Evolutionary conservation across 2,888 invertebrate species (phyloP), one percentile per base, ranked within the genome.

Genomic region (Serripes groenlandicus): DNA sequence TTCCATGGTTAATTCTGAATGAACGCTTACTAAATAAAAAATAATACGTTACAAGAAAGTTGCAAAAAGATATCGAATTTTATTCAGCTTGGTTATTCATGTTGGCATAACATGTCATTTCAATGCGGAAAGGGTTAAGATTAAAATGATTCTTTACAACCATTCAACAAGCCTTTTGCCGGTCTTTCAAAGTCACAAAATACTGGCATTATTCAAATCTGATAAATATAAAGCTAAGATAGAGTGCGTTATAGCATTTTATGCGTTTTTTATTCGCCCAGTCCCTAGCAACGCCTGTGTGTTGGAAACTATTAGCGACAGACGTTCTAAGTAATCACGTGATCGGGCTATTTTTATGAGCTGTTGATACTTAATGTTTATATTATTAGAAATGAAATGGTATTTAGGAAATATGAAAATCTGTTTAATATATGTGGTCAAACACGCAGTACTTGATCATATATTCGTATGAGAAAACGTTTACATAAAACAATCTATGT

Each of bases 131-230:
- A 30, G 60, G 60, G 18, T 30, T 60, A 28, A 60, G 30, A 60
- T 60, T 60, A 18, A 60, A 60, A 60, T 64, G 34, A 64, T 64
- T 64, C 23, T 64, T 21, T 64, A 64, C 34, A 34, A 34, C 35
- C 23, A 34, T 64, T 34, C 32, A 64, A 64, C 64, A 18, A 64
- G 35, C 34, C 64, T 34, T 64, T 64, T 34, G 35, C 35, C 35
- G 35, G 64, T 23, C 64, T 64, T 35, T 35, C 64, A 34, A 35
- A 64, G 64, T 34, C 64, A 18, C 78, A 74, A 82, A 78, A 75
- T 64, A 58, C 34, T 30, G 60, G 77, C 78, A 78, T 84, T 78
- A 81, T 84, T 81, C 78, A 75, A 84, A 84, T 81, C 81, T 78
- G 49, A 72, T 75, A 81, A 81, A 84, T 78, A 84, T 84, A 78